Percentiles rank a stretch among this genome's conserved stretches.
Evolutionary conservation across 2,797 vertebrate species (phyloP).

Genomic region (Centroberyx gerrardi): DNA sequence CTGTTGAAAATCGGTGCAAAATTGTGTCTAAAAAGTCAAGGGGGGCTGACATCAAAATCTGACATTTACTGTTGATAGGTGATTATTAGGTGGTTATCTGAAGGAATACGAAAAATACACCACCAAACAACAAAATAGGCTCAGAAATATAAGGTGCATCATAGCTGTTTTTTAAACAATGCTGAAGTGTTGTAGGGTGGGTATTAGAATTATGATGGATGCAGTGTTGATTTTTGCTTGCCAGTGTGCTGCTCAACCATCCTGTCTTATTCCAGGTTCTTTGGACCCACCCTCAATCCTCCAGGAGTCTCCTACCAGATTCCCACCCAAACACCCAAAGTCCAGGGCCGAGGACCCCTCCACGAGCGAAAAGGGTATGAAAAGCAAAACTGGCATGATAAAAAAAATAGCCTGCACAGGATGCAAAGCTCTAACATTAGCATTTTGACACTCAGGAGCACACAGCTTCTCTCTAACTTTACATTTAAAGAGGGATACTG

Average conservation of each 20-base stretch:
- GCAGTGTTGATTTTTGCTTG: constrained; percentile 14
- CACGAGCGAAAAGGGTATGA: constrained; percentile 27
- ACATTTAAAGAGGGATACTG: neutral
- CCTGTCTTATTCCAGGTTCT: constrained; percentile 86
- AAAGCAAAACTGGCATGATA: constrained; percentile 64
- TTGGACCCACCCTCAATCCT: constrained; percentile 87
- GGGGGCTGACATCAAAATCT: too few relatives aligned
- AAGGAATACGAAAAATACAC: too few relatives aligned
- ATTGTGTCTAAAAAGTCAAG: neutral
- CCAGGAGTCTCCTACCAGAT: constrained; percentile 91
- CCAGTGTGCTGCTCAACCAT: constrained; percentile 27
- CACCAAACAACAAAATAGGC: too few relatives aligned
- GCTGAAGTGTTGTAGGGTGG: too few relatives aligned
- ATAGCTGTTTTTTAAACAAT: too few relatives aligned
- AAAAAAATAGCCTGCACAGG: neutral
- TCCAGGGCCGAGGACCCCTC: constrained; percentile 85
- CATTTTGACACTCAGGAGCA: too few relatives aligned
- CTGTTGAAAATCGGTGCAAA: neutral
- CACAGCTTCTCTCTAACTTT: neutral
- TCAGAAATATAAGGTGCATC: too few relatives aligned
- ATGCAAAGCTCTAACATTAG: neutral
- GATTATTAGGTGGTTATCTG: too few relatives aligned
- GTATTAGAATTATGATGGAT: too few relatives aligned
- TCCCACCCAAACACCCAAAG: constrained; percentile 89
- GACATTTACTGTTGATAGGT: too few relatives aligned